These are phyloP conservation scores for Mastacembelus armatus DNA, from an alignment of 2,797 vertebrate genomes.

Conservation along the genomic window DNA sequence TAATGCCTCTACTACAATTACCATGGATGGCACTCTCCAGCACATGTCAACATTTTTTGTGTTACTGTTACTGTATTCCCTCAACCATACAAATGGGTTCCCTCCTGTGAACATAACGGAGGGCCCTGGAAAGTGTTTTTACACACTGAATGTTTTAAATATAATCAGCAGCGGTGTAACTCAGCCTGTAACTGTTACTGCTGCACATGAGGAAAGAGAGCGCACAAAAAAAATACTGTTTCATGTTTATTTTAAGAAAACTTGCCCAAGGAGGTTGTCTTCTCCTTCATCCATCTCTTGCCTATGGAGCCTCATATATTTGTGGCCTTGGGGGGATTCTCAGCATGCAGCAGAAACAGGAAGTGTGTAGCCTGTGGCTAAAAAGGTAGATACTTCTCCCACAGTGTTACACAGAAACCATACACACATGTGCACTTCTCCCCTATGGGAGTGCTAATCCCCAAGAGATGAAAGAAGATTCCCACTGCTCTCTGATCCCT, in stretches of 20 bases:
- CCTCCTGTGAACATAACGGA: conserved; percentile 25
- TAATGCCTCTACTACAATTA: conserved; percentile 53
- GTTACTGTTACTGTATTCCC: conserved; percentile 20
- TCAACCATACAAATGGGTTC: conserved; percentile 40
- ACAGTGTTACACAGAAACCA: conserved; percentile 50
- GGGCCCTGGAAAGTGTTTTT: conserved; percentile 46
- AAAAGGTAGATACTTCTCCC: conserved; percentile 66
- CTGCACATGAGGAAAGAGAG: conserved; percentile 37
- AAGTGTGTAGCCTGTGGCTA: conserved; percentile 70
- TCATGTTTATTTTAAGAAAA: conserved; percentile 75
- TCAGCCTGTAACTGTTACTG: conserved; percentile 28
- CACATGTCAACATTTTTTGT: conserved; percentile 51
- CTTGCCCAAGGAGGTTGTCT: conserved; percentile 55
- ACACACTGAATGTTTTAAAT: conserved; percentile 58
- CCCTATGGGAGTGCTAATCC: conserved; percentile 74
- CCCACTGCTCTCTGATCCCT: conserved; percentile 73
- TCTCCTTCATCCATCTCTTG: conserved; percentile 63
- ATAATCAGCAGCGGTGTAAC: conserved; percentile 40
- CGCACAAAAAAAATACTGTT: conserved; percentile 59
- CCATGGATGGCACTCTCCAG: conserved; percentile 39
- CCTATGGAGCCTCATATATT: conserved; percentile 58
- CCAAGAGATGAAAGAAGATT: conserved; percentile 74
- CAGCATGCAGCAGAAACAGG: conserved; percentile 67
- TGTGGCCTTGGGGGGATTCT: conserved; percentile 58
- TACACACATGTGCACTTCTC: conserved; percentile 52